Conservation (phyloP, 2,113 vertebrate genomes). For the Campylorhamphus procurvoides region DNA sequence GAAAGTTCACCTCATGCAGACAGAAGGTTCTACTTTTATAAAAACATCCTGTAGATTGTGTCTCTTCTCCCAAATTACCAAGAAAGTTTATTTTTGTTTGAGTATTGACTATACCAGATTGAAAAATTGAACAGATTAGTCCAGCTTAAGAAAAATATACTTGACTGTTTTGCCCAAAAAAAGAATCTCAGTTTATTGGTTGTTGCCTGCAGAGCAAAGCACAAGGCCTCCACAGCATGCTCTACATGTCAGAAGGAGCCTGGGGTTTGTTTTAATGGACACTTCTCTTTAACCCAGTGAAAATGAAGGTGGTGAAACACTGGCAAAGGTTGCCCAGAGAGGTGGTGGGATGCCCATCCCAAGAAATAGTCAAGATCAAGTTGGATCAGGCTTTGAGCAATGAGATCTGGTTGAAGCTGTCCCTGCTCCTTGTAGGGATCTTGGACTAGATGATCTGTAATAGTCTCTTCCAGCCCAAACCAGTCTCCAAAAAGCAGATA, state of each 20-base stretch:
- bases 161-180: not conserved
- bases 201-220: not conserved
- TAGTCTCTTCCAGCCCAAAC: not conserved
- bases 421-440: not conserved
- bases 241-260: not conserved
- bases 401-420: accelerated
- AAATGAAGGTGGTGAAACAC: not conserved
- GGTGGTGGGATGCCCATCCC: too few species aligned
- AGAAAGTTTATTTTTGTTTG: not conserved
- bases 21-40: not conserved
- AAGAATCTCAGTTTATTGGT: not conserved
- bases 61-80: not conserved
- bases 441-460: not conserved
- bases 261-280: not conserved
- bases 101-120: not conserved
- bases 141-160: not conserved
- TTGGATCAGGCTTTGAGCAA: not conserved
- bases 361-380: not conserved
- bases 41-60: not conserved
- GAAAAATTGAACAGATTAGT: not conserved
- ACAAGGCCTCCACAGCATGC: not conserved
- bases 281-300: not conserved
- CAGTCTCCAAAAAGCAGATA: not conserved
- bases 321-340: not conserved
- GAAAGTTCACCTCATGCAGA: not conserved